Base-by-base conservation (phyloP, 2,797 vertebrate genomes). In the Lates japonicus region DNA sequence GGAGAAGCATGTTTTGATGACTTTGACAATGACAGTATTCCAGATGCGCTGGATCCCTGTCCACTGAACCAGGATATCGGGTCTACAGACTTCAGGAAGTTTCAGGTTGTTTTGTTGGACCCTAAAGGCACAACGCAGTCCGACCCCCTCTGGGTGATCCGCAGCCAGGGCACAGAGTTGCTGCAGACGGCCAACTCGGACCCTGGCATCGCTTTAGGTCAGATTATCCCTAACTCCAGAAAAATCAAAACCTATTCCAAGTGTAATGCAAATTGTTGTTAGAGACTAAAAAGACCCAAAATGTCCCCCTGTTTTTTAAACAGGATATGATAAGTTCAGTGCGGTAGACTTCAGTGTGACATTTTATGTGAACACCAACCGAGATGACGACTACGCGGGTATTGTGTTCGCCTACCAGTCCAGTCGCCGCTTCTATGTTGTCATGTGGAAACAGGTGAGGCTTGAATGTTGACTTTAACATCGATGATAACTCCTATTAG, bases 381-480 rank as follows among this genome's bases (percentile, higher is more conserved):
- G 97, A 0, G 98, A 99, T 8, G 98, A 99, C 2, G 98, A 99
- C 92, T 99, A 98, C 0, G 98, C 97, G 0, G 98, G 98, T 60
- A 96, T 99, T 19, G 98, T 99, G 69, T 99, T 99, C 19, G 96
- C 96, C 78, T 99, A 98, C 89, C 98, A 99, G 92, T 99, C 98
- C 69, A 99, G 97, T 85, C 96, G 95, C 35, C 96, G 97, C 14
- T 99, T 99, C 90, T 99, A 99, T 0, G 98, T 98, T 39, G 96
- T 99, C 19, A 99, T 99, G 98, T 99, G 98, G 98, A 99, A 99
- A 88, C 98, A 99, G 92, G 97, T 98, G 69, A 96, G 72, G 11
- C 17, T n/a, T 51, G 14, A 76, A 66, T 2, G 12, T n/a, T 35
- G 13, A 37, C 12, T 33, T n/a, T 11, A 39, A 61, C 13, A 20